Conservation (phyloP, 2,888 invertebrate species). For the Troides aeacus region DNA sequence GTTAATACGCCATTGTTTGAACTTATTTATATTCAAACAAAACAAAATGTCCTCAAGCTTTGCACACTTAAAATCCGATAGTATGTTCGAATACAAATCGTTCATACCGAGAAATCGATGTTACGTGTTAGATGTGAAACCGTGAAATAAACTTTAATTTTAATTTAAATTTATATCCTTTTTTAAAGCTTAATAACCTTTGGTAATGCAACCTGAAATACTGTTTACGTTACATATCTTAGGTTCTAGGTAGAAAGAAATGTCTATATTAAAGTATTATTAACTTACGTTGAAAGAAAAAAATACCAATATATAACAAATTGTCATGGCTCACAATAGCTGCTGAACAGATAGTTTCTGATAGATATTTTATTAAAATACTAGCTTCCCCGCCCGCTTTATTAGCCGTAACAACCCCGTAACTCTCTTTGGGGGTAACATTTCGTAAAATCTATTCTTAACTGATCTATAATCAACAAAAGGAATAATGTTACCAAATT, state of each 20-base stretch:
- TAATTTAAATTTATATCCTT: not conserved
- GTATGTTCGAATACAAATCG: conserved; percentile 48
- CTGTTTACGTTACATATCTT: not conserved
- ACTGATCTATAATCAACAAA: too few relatives aligned
- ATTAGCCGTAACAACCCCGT: too few relatives aligned
- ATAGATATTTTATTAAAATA: too few relatives aligned
- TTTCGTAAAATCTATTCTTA: too few relatives aligned
- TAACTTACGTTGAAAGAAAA: not conserved
- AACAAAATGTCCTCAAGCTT: conserved; percentile 44
- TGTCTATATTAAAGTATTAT: too few relatives aligned
- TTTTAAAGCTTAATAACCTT: not conserved
- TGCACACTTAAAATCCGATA: conserved; percentile 43
- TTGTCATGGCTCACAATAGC: not conserved
- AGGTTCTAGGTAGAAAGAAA: not conserved
- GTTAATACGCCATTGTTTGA: conserved; percentile 44
- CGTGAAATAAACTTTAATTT: not conserved
- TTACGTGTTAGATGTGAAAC: not conserved
- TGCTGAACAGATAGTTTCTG: too few relatives aligned
- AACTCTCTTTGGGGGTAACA: too few relatives aligned
- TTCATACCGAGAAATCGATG: conserved; percentile 43
- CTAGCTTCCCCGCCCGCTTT: too few relatives aligned
- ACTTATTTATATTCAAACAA: conserved; percentile 49
- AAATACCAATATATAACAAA: not conserved
- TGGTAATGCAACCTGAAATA: not conserved
- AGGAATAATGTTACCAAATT: too few relatives aligned